A percentile compares a stretch with the other conserved stretches of the same genome.
Conservation (phyloP, 2,888 invertebrate species). For the Diaperis boleti region DNA sequence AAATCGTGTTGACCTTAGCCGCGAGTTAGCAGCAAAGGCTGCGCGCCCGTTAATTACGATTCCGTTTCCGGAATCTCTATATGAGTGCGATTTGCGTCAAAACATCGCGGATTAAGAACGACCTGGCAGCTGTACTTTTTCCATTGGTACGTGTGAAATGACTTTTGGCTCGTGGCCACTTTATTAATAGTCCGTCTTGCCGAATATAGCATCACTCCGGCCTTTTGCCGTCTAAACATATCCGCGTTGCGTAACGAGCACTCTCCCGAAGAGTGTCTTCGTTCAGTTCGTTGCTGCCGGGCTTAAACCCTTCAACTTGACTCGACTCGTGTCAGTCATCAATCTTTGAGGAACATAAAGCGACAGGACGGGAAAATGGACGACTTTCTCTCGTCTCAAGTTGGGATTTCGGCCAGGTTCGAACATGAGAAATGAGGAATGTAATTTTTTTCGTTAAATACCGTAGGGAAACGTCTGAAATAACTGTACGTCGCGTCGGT, state of each 20-base stretch:
- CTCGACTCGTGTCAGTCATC: background rate
- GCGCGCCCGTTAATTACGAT: conserved; percentile 17
- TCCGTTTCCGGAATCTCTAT: conserved; percentile 22
- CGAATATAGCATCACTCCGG: conserved; percentile 36
- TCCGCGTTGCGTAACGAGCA: conserved; percentile 25
- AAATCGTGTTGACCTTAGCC: conserved; percentile 34
- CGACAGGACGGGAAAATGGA: background rate
- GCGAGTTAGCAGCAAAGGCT: conserved; percentile 5
- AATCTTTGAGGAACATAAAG: background rate
- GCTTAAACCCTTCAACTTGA: no score
- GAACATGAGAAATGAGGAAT: no score
- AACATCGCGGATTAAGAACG: conserved; percentile 7
- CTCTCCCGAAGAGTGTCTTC: background rate
- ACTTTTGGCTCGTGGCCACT: conserved; percentile 29
- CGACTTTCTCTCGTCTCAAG: background rate
- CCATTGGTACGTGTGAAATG: conserved; percentile 20
- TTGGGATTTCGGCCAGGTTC: background rate
- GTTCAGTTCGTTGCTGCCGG: background rate
- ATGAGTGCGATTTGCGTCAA: conserved; percentile 26
- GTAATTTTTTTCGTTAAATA: no score
- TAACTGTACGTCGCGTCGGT: background rate
- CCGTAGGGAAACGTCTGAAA: background rate
- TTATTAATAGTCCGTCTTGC: conserved; percentile 33
- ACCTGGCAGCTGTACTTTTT: conserved; percentile 28
- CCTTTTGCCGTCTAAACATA: conserved; percentile 28